These are phyloP conservation scores for Drosophila nasuta DNA, from an alignment of 1,140 invertebrate species.

Conservation along the genomic window DNA sequence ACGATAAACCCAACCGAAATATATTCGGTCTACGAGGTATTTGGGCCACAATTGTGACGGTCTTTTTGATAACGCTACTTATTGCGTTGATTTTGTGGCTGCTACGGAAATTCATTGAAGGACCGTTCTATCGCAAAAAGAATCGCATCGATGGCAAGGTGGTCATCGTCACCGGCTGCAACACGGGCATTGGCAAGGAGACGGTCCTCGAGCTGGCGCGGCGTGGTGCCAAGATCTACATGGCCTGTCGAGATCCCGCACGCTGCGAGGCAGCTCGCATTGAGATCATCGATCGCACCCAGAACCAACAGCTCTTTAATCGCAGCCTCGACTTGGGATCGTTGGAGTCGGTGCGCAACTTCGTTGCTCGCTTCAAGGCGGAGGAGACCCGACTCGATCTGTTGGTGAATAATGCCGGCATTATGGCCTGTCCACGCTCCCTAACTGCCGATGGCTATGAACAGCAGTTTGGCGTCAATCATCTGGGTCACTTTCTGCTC, in stretches of 20 bases:
- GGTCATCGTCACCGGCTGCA: constrained; percentile 89
- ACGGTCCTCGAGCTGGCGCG: constrained; percentile 91
- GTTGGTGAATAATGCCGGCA: constrained; percentile 96
- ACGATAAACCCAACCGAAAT: not conserved
- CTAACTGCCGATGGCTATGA: constrained; percentile 93
- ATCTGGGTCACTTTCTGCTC: constrained; percentile 94
- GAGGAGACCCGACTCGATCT: constrained; percentile 90
- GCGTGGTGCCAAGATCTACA: constrained; percentile 91
- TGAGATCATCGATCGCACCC: constrained; percentile 85
- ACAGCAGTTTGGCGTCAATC: constrained; percentile 91
- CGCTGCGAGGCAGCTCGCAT: constrained; percentile 88
- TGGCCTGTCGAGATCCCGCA: constrained; percentile 93
- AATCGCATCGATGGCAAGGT: constrained; percentile 84
- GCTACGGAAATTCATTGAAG: constrained; percentile 66
- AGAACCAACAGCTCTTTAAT: constrained; percentile 86
- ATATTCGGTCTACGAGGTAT: not conserved
- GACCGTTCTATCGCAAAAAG: constrained; percentile 68
- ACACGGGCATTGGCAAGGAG: constrained; percentile 96
- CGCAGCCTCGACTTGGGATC: constrained; percentile 91
- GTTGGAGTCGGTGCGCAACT: constrained; percentile 87
- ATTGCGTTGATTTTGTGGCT: not conserved
- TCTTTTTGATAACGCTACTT: not conserved
- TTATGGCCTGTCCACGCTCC: constrained; percentile 89
- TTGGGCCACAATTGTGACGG: not conserved
- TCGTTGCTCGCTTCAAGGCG: constrained; percentile 84